Conservation (phyloP, 2,113 vertebrate species). For the Myotis lucifugus region DNA sequence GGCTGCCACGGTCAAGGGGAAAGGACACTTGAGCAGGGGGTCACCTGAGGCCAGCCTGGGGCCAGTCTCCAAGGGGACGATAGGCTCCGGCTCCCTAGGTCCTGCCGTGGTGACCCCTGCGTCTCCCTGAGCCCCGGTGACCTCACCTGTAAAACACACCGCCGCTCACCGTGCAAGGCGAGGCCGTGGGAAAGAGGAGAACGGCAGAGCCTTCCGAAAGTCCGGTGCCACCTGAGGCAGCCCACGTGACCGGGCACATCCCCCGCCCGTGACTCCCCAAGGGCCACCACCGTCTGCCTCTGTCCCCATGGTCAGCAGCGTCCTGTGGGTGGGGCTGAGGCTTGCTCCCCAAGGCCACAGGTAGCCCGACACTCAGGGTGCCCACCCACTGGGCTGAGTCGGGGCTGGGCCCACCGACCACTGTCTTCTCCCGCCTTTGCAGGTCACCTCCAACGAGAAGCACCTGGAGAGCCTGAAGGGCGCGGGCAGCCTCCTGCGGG, state of each 20-base stretch:
- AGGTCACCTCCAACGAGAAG: slow-evolving; percentile 87
- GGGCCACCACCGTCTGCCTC: neutral
- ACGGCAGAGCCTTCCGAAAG: neutral
- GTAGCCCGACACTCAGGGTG: neutral
- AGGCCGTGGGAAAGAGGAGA: neutral
- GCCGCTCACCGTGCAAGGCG: neutral
- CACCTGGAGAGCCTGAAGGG: slow-evolving; percentile 76
- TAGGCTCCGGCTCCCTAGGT: neutral
- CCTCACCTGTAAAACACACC: neutral
- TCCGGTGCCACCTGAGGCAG: no score
- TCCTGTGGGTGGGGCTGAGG: neutral
- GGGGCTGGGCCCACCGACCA: neutral
- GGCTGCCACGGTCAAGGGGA: neutral
- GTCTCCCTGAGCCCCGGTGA: neutral
- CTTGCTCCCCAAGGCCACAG: neutral
- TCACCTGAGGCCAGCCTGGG: neutral
- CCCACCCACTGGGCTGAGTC: fast-evolving
- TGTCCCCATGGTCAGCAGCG: neutral
- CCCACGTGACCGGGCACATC: neutral
- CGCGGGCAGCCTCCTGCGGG: slow-evolving; percentile 78
- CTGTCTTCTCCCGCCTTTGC: slow-evolving; percentile 61
- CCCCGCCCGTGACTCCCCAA: neutral
- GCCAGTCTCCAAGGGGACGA: neutral
- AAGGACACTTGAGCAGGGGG: neutral
- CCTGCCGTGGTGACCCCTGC: neutral